These are phyloP conservation scores for Elaphurus davidianus DNA, from an alignment of 2,113 vertebrate genomes.

Conservation along the genomic window DNA sequence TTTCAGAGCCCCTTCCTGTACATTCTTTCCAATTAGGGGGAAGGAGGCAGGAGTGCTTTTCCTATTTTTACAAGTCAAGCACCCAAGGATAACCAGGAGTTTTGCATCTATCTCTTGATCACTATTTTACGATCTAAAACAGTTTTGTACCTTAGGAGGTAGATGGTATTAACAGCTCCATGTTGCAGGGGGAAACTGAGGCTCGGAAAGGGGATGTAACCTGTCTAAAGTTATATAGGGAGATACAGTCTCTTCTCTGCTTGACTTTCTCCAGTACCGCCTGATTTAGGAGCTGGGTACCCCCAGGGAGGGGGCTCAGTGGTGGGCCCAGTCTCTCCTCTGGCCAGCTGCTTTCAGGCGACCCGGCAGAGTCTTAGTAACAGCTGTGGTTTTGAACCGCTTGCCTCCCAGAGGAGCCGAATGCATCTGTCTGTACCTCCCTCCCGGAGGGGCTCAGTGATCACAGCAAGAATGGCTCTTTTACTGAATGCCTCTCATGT, in stretches of 20 bases:
- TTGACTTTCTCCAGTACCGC: not conserved
- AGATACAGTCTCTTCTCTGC: not conserved
- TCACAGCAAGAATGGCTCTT: constrained; percentile 42
- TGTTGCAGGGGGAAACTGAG: not conserved
- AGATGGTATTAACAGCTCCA: not conserved
- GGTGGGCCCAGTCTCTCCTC: not conserved
- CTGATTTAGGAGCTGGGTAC: not conserved
- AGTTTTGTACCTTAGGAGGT: not conserved
- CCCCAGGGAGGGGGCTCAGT: not conserved
- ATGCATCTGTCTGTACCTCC: constrained; percentile 34
- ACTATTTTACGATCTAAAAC: not conserved
- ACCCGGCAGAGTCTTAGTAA: constrained; percentile 48
- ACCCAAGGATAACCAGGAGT: not conserved
- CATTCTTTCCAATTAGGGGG: not conserved
- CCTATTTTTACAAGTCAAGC: constrained; percentile 8
- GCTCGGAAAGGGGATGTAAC: not conserved
- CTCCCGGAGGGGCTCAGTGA: constrained; percentile 14
- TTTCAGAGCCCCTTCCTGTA: not conserved
- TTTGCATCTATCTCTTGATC: not conserved
- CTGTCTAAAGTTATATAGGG: not conserved
- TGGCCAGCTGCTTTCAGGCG: constrained; percentile 49
- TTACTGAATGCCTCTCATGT: not conserved
- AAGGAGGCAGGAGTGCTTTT: not conserved
- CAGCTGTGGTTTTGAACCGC: constrained; percentile 65
- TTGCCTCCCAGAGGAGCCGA: constrained; percentile 22